Percentiles rank a stretch among this genome's conserved stretches.
phyloP scores from a whole-genome alignment of 1,140 invertebrate species.

The Panagrolaimus sp. region DNA sequence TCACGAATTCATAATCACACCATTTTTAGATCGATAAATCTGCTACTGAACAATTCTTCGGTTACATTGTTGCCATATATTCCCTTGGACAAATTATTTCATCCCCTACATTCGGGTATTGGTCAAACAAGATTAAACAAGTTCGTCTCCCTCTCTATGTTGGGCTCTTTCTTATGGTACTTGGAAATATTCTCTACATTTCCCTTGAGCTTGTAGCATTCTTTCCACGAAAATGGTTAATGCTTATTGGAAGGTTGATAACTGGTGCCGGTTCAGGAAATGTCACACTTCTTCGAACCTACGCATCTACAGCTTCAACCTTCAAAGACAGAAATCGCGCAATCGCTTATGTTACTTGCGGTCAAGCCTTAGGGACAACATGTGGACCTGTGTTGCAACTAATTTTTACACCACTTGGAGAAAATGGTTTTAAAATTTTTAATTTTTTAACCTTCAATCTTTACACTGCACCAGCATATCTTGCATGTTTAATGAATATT shows the following conservation, averaged over 20 bases:
- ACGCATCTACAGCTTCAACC: constrained; percentile 13
- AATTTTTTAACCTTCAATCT: background rate
- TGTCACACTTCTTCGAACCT: constrained; percentile 9
- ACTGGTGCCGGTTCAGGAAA: background rate
- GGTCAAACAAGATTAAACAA: constrained; percentile 13
- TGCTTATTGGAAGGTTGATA: constrained; percentile 9
- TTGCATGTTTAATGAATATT: background rate
- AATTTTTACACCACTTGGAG: background rate
- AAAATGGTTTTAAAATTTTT: background rate
- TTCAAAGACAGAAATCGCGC: background rate
- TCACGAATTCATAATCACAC: too few relatives aligned
- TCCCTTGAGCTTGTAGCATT: background rate
- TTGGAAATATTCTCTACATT: constrained; percentile 18
- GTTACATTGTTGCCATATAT: constrained; percentile 8
- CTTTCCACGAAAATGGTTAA: background rate
- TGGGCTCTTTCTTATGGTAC: constrained; percentile 15
- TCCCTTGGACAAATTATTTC: constrained; percentile 6
- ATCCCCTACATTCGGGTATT: constrained; percentile 13
- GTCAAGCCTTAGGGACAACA: background rate
- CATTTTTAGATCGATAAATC: background rate
- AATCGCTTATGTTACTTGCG: constrained; percentile 1
- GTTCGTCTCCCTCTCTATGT: background rate
- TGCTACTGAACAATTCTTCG: background rate
- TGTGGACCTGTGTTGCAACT: background rate
- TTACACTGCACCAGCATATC: constrained; percentile 9